Evolutionary conservation across 2,797 vertebrate genomes (phyloP), one percentile per base, ranked within the genome.

Genomic region (Astyanax mexicanus): DNA sequence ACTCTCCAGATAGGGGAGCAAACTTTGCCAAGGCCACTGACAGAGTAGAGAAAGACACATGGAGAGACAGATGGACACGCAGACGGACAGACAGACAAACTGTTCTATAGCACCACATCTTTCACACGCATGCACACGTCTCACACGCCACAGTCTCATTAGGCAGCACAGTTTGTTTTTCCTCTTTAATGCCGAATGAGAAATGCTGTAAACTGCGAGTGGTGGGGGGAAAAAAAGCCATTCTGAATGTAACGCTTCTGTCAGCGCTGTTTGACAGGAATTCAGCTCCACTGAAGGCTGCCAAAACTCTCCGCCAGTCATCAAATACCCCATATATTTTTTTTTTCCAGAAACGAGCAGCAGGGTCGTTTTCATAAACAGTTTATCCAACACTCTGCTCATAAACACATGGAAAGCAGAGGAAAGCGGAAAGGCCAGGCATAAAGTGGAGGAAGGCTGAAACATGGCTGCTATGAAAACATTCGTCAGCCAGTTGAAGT

Each of bases 311-410:
- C 79, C 9, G 49, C 52, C 25, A 6, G 74, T 83, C 81, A 89
- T 88, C 80, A 92, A 90, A 87, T 84, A 88, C 81, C 86, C 69
- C 81, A 85, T 80, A 85, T 81, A 88, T 80, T 84, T 86, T 72
- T 80, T 84, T 86, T 72, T 84, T 77, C 78, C 15, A 19, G 74
- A 69, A 83, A 65, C 77, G 67, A 82, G 23, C 89, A 85, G 83
- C 44, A 38, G 66, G 65, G 72, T 40, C 40, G 72, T 84, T 81
- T 88, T 79, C 52, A 72, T 78, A 80, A 82, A 86, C 77, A 82
- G 81, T 88, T 89, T 85, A 87, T 89, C 73, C 79, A 85, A 80
- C 52, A 60, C 72, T 72, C 49, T 66, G 74, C 81, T 84, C 80
- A 86, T 88, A 85, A 87, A 88, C 76, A 74, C 80, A 37, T 54